Conservation (phyloP, 2,113 vertebrate genomes). For the Urocolius indicus region DNA sequence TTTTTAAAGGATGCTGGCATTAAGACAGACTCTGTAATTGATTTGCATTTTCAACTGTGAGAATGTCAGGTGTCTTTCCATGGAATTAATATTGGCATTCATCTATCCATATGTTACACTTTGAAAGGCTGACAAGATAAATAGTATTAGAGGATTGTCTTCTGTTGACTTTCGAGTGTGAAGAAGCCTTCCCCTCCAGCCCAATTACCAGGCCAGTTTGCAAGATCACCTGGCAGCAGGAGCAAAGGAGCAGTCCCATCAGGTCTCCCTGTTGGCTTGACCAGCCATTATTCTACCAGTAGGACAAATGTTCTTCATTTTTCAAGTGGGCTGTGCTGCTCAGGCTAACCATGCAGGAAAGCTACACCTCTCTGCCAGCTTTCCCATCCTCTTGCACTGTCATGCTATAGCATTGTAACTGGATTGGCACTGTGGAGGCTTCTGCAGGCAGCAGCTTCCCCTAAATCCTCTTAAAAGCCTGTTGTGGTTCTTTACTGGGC, state of each 20-base stretch:
- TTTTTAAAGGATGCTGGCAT: not conserved
- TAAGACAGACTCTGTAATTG: not conserved
- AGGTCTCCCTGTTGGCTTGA: not conserved
- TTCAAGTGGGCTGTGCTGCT: not conserved
- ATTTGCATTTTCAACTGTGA: not conserved
- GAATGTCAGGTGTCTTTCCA: not conserved
- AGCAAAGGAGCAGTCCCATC: not conserved
- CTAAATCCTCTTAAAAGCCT: not conserved
- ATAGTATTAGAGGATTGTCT: not conserved
- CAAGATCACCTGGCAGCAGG: not conserved
- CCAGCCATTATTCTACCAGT: not conserved
- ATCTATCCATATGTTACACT: not conserved
- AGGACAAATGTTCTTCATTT: not conserved
- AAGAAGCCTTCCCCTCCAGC: not conserved
- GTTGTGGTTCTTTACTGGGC: not conserved
- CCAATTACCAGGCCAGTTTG: not conserved
- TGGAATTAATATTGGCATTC: not conserved
- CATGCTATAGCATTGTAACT: fast-evolving
- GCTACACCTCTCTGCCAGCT: fast-evolving
- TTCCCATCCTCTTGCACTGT: not conserved
- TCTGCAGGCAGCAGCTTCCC: not conserved
- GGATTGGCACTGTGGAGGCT: not conserved
- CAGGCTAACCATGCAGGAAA: not conserved
- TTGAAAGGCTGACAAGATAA: not conserved
- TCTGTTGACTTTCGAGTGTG: not conserved